Evolutionary conservation across 2,888 invertebrate genomes (phyloP).

Genomic region (Drosophila paucipuncta): DNA sequence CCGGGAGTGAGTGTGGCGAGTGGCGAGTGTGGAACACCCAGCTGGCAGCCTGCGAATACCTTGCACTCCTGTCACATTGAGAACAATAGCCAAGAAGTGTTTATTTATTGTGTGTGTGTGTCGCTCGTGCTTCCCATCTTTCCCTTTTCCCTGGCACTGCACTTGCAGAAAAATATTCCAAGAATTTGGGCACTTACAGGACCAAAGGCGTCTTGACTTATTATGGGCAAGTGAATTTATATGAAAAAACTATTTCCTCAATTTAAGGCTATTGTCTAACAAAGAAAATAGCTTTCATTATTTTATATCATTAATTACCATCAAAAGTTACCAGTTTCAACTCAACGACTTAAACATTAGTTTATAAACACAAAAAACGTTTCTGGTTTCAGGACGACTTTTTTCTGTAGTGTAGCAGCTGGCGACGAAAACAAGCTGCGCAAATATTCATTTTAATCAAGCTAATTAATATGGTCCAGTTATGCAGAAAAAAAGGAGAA

Average conservation of each 20-base stretch:
- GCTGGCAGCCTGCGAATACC: constrained; percentile 41
- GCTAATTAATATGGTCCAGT: constrained; percentile 78
- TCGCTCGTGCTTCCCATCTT: not conserved
- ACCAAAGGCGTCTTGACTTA: not conserved
- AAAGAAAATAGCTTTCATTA: not conserved
- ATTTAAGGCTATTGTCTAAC: not conserved
- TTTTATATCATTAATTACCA: not conserved
- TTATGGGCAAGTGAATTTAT: not conserved
- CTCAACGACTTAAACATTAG: not conserved
- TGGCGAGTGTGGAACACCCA: constrained; percentile 2
- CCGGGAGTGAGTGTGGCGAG: not conserved
- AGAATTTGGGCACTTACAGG: not conserved
- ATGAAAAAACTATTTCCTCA: not conserved
- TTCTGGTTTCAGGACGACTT: not conserved
- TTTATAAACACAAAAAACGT: not conserved
- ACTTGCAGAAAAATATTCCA: not conserved
- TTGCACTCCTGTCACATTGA: constrained; percentile 54
- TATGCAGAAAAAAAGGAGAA: constrained; percentile 26
- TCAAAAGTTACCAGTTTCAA: not conserved
- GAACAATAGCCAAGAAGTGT: constrained; percentile 66
- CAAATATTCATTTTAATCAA: constrained; percentile 80
- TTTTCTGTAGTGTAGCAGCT: constrained; percentile 30
- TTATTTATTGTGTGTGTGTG: constrained; percentile 67
- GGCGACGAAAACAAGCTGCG: constrained; percentile 53
- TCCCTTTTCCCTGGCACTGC: not conserved